Conservation (phyloP, 1,140 invertebrate species). For the Drosophila hydei region DNA sequence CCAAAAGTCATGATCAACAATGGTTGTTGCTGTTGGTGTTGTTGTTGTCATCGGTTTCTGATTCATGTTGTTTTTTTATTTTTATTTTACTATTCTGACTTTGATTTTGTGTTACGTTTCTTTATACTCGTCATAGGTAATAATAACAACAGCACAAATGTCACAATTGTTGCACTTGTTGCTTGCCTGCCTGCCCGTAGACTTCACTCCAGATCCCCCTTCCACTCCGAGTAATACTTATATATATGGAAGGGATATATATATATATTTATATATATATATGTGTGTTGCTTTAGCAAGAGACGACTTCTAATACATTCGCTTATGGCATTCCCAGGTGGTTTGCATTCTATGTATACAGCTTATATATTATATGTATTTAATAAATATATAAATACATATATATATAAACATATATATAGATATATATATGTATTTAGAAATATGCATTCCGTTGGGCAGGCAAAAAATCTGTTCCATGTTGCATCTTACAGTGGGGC, state of each 20-base stretch:
- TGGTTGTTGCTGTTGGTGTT: constrained; percentile 3
- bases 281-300: not conserved
- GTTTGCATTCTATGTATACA: constrained; percentile 45
- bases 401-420: constrained; percentile 1
- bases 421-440: constrained; percentile 1
- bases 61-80: constrained; percentile 56
- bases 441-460: constrained; percentile 39
- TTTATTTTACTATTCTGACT: constrained; percentile 20
- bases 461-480: constrained; percentile 67
- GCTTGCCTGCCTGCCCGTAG: constrained; percentile 15
- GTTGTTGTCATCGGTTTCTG: constrained; percentile 49
- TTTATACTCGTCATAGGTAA: constrained; percentile 34
- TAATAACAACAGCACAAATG: constrained; percentile 41
- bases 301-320: constrained; percentile 13
- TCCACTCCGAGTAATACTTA: not conserved
- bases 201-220: constrained; percentile 10
- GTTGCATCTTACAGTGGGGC: constrained; percentile 21
- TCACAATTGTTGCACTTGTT: constrained; percentile 47
- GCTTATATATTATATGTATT: not conserved
- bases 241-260: not conserved
- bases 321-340: constrained; percentile 69
- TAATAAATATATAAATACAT: constrained; percentile 4
- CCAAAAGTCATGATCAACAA: constrained; percentile 73
- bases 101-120: constrained; percentile 52
- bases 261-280: not conserved